A percentile compares a stretch with the other conserved stretches of the same genome.
Conservation (phyloP, 64 coral and sea anemone species). For the Trachythela sp. region DNA sequence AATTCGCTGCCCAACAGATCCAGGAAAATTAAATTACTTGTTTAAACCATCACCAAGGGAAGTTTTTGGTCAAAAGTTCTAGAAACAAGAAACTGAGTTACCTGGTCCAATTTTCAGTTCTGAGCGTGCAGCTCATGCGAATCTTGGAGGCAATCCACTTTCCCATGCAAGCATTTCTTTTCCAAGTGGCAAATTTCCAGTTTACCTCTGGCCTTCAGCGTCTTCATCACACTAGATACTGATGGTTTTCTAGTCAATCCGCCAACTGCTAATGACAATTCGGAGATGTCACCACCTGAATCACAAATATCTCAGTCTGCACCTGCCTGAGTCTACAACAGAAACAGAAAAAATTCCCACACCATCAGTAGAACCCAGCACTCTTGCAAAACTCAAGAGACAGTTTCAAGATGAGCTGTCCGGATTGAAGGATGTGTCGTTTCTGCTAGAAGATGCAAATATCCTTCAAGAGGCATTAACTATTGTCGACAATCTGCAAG, state of each 20-base stretch:
- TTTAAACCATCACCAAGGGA: background rate
- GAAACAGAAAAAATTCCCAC: background rate
- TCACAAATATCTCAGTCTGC: background rate
- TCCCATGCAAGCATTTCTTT: conserved; percentile 55
- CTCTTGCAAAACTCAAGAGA: conserved; percentile 6
- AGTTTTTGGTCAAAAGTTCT: conserved; percentile 19
- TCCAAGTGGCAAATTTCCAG: conserved; percentile 46
- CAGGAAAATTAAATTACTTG: background rate
- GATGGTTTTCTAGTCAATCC: conserved; percentile 5
- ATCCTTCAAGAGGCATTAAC: background rate
- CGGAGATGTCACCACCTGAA: background rate
- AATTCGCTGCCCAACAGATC: background rate
- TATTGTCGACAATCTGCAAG: background rate
- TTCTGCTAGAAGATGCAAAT: conserved; percentile 23
- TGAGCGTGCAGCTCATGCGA: conserved; percentile 45
- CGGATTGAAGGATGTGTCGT: background rate
- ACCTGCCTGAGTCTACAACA: background rate
- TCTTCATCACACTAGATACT: conserved; percentile 50
- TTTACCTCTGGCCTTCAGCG: conserved; percentile 34
- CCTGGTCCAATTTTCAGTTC: conserved; percentile 19
- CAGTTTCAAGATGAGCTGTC: conserved; percentile 30
- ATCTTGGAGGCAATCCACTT: conserved; percentile 28
- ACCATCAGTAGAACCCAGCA: background rate
- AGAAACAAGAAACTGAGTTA: conserved; percentile 12
- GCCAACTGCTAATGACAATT: background rate